Conservation (phyloP, 2,888 invertebrate species). For the Caradrina clavipalpis region DNA sequence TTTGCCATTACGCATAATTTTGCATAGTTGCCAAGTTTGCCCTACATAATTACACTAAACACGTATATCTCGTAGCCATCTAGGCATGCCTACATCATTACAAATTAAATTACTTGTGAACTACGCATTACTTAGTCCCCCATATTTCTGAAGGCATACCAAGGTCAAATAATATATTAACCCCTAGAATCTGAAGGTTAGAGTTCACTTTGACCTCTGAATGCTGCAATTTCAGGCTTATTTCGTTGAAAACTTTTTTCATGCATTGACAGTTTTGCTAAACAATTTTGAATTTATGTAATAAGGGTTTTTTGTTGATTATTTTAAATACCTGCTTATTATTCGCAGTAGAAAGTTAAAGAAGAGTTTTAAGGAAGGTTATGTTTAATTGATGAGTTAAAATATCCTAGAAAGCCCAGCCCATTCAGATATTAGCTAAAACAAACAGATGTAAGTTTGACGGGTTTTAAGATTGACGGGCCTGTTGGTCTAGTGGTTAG, state of each 20-base stretch:
- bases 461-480: too few relatives aligned
- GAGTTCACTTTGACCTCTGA: constrained; percentile 8
- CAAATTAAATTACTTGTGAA: constrained; percentile 46
- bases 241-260: constrained; percentile 2
- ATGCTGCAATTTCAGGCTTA: not conserved
- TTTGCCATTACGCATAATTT: constrained; percentile 16
- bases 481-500: too few relatives aligned
- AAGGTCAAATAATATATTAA: constrained; percentile 32
- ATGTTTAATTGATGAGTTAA: too few relatives aligned
- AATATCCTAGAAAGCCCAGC: too few relatives aligned
- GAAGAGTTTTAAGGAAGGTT: too few relatives aligned
- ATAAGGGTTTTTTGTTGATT: constrained; percentile 12
- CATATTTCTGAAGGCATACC: constrained; percentile 6
- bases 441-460: too few relatives aligned
- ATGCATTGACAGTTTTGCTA: constrained; percentile 13
- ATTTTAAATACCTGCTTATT: too few relatives aligned
- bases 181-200: not conserved
- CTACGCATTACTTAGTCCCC: constrained; percentile 16
- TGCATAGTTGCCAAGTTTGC: constrained; percentile 11
- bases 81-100: constrained; percentile 16
- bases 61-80: constrained; percentile 19
- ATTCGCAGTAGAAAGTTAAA: too few relatives aligned
- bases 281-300: constrained; percentile 10
- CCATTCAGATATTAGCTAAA: too few relatives aligned
- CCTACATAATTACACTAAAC: constrained; percentile 9